phyloP scores from a whole-genome alignment of 2,888 invertebrate species.

The Gortyna flavago region DNA sequence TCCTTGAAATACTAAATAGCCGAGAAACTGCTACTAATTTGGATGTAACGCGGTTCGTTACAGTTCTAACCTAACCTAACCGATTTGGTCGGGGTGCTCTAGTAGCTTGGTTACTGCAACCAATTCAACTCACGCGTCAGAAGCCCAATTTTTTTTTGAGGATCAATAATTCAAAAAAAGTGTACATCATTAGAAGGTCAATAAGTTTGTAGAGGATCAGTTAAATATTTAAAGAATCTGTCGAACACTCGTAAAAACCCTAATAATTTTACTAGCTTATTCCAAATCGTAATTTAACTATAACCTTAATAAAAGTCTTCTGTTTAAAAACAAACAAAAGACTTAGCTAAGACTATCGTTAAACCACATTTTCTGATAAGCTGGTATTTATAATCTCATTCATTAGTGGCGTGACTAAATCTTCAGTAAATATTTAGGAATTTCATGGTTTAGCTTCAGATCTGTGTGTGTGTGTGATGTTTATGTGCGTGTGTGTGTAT shows the following conservation, averaged over 20 bases:
- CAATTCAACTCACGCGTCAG: too few relatives aligned
- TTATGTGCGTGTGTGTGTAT: neutral
- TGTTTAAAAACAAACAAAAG: neutral
- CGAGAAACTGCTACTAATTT: neutral
- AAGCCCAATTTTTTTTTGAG: too few relatives aligned
- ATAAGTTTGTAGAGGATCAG: too few relatives aligned
- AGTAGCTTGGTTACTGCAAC: too few relatives aligned
- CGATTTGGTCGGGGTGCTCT: too few relatives aligned
- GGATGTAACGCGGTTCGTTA: too few relatives aligned
- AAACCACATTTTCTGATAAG: constrained; percentile 1
- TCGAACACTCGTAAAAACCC: too few relatives aligned
- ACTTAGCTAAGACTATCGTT: neutral
- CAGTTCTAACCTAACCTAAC: too few relatives aligned
- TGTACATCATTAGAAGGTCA: too few relatives aligned
- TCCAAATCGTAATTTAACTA: neutral
- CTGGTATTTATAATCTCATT: neutral
- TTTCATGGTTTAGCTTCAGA: neutral
- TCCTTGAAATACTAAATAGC: too few relatives aligned
- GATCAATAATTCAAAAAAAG: too few relatives aligned
- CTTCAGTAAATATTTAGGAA: neutral
- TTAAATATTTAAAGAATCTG: too few relatives aligned
- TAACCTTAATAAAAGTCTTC: neutral
- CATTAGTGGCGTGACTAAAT: neutral
- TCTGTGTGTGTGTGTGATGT: neutral
- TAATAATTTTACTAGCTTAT: neutral